Percentiles rank a stretch among this genome's conserved stretches.
Evolutionary conservation across 2,113 vertebrate genomes (phyloP).

Genomic region (Trachemys scripta): DNA sequence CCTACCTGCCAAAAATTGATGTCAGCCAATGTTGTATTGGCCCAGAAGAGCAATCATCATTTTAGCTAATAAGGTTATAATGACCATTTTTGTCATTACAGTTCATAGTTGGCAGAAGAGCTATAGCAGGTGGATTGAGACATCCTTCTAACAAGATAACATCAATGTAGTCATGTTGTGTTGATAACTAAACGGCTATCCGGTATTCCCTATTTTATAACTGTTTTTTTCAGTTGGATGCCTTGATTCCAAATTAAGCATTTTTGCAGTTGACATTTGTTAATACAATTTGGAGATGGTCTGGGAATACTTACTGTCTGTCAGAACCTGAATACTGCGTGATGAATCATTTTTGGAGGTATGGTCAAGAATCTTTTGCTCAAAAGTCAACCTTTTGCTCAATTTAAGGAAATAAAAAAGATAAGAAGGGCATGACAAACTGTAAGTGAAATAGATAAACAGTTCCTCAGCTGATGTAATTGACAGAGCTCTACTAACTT

Average conservation of each 20-base stretch:
- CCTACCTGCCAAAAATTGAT: slow-evolving; percentile 44
- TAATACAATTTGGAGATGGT: slow-evolving; percentile 23
- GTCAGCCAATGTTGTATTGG: background rate
- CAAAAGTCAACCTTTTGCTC: background rate
- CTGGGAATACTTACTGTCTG: background rate
- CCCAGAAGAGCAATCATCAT: slow-evolving; percentile 30
- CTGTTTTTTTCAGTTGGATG: slow-evolving; percentile 36
- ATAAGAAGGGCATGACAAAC: background rate
- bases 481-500: background rate
- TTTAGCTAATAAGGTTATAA: slow-evolving; percentile 65
- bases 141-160: slow-evolving; percentile 42
- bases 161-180: background rate
- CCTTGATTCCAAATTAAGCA: background rate
- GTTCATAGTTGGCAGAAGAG: slow-evolving; percentile 49
- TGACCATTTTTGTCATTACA: slow-evolving; percentile 53
- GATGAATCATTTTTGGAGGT: background rate
- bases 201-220: background rate
- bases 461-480: background rate
- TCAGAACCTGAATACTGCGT: background rate
- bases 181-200: slow-evolving; percentile 49
- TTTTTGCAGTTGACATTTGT: slow-evolving; percentile 24
- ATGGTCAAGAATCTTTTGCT: background rate
- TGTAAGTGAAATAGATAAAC: background rate
- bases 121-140: slow-evolving; percentile 25
- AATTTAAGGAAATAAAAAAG: background rate